phyloP scores from a whole-genome alignment of 2,797 vertebrate species.

The Astyanax mexicanus region DNA sequence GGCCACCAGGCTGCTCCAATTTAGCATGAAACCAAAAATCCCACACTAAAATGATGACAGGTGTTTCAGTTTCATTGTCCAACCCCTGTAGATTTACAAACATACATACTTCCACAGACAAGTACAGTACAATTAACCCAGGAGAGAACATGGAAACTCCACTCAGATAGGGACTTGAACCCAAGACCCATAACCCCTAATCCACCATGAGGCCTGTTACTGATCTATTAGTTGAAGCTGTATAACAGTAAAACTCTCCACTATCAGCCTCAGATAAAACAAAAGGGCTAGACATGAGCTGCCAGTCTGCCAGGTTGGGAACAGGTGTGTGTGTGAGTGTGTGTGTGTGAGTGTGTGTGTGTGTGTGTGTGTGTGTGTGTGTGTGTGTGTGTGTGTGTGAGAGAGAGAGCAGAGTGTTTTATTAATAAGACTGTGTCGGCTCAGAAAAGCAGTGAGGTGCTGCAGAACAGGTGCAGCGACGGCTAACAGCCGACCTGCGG shows the following conservation, averaged over 20 bases:
- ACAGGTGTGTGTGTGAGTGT: slow-evolving; percentile 61
- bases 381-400: slow-evolving; percentile 64
- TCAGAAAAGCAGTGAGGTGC: slow-evolving; percentile 56
- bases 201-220: too few species aligned
- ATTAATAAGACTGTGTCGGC: slow-evolving; percentile 72
- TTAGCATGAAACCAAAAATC: too few species aligned
- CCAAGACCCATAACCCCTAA: too few species aligned
- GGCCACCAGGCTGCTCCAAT: too few species aligned
- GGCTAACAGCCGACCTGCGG: slow-evolving; percentile 21
- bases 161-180: too few species aligned
- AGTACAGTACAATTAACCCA: too few species aligned
- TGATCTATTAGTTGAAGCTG: too few species aligned
- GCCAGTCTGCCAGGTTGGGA: slow-evolving; percentile 26
- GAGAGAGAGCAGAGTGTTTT: slow-evolving; percentile 70
- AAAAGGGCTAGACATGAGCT: not conserved
- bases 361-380: slow-evolving; percentile 63
- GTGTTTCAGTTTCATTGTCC: too few species aligned
- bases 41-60: too few species aligned
- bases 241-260: not conserved
- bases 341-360: slow-evolving; percentile 64
- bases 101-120: too few species aligned
- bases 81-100: too few species aligned
- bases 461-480: slow-evolving; percentile 21
- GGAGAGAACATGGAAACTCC: too few species aligned
- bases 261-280: not conserved